Base-by-base conservation (phyloP, 2,888 invertebrate species). In the Andrena minutula region DNA sequence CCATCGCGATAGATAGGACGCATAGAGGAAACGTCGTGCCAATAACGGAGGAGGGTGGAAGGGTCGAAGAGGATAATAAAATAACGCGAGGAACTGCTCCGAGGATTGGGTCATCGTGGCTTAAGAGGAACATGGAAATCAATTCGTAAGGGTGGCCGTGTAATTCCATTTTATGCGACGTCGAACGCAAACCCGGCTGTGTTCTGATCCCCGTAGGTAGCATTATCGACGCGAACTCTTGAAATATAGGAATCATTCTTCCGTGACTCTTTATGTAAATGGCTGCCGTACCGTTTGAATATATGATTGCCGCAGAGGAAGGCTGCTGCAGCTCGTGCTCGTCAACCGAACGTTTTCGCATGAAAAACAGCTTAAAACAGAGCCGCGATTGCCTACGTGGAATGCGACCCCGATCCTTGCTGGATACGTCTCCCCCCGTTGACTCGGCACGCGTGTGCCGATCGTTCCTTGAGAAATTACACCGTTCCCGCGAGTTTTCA, bases 261-360 rank as follows among this genome's bases (percentile, higher is more conserved):
- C 75, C 86, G 87, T 87, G 83, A 88, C 86, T 84, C 81, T 82
- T 87, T 85, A 87, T 87, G 87, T 30, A 86, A 88, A 87, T 88
- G 75, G 63, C 30, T 35, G 63, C 69, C 63, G 68, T 66, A 60
- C 73, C 20, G 79, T 60, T 74, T 68, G 83, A 68, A 76, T 49
- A 65, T 75, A 82, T 74, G 84, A 86, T 84, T 75, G 64, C 58
- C 51, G 61, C 53, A 79, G 51, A 56, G 51, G 64, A 56, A 63
- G 76, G 49, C 69, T 26, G 47, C 47, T 70, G 41, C 63, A 82
- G 26, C 23, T 20, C 53, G 71, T 65, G 71, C 76, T 86, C 78
- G 83, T 83, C 86, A 73, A 77, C 73, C 73, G 71, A 75, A 56
- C 69, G 66, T 74, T 71, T 70, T 77, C 83, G 75, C 68, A 64